Conservation (phyloP, 2,797 vertebrate species). For the Pogonophryne albipinna region DNA sequence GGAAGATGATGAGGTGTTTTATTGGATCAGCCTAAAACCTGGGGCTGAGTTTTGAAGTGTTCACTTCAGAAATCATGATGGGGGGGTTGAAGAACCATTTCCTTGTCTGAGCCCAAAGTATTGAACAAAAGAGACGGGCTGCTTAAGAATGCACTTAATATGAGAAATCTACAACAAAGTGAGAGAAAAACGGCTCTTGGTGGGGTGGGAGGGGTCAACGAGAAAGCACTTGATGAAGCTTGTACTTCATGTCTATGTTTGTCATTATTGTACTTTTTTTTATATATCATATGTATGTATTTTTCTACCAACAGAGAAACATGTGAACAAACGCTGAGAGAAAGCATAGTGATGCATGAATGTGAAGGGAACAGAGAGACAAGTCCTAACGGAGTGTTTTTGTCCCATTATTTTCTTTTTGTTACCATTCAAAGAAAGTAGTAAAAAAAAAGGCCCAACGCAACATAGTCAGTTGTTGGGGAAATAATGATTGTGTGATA, state of each 20-base stretch:
- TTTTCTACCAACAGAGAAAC: conserved; percentile 82
- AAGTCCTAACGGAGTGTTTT: conserved; percentile 34
- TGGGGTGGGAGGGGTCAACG: conserved; percentile 42
- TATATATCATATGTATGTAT: conserved; percentile 83
- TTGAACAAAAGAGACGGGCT: conserved; percentile 23
- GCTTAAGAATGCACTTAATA: conserved; percentile 60
- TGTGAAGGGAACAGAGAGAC: conserved; percentile 67
- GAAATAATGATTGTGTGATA: conserved; percentile 73
- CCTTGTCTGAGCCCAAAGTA: conserved; percentile 49
- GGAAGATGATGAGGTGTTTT: not conserved
- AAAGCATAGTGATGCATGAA: conserved; percentile 67
- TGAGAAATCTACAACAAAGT: conserved; percentile 42
- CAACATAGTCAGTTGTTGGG: conserved; percentile 38
- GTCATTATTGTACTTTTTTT: conserved; percentile 77
- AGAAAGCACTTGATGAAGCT: conserved; percentile 82
- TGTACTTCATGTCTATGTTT: conserved; percentile 76
- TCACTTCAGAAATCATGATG: conserved; percentile 32
- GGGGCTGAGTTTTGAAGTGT: conserved; percentile 27
- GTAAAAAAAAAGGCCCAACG: conserved; percentile 37
- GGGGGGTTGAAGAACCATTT: conserved; percentile 15
- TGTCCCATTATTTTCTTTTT: conserved; percentile 17
- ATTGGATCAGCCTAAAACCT: conserved; percentile 22
- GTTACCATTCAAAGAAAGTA: conserved; percentile 38
- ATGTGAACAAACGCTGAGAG: conserved; percentile 60
- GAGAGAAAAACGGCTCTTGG: not conserved